These are phyloP conservation scores for Ia io DNA, from an alignment of 2,113 vertebrate species.

Conservation along the genomic window DNA sequence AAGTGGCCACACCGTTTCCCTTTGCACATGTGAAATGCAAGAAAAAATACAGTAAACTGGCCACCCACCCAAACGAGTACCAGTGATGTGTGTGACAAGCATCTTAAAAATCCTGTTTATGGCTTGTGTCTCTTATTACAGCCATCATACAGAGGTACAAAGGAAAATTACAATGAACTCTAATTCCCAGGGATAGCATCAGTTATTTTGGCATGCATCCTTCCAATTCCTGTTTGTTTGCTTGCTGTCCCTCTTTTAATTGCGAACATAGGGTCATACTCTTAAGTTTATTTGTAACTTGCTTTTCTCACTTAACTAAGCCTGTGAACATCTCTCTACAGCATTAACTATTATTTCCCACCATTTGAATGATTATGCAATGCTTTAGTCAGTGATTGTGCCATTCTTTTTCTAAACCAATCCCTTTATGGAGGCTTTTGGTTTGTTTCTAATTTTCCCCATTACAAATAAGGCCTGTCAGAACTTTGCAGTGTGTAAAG, in stretches of 20 bases:
- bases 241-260: slow-evolving; percentile 8
- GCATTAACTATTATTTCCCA: not conserved
- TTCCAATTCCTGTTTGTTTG: not conserved
- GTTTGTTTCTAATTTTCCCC: not conserved
- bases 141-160: not conserved
- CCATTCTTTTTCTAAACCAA: not conserved
- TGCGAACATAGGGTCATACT: not conserved
- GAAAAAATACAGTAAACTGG: not conserved
- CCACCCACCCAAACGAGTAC: not conserved
- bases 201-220: not conserved
- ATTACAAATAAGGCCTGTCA: not conserved
- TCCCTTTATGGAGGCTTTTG: not conserved
- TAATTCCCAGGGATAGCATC: not conserved
- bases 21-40: not conserved
- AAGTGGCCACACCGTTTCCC: not conserved
- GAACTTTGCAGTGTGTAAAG: not conserved
- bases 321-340: not conserved
- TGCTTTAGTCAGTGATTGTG: not conserved
- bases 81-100: not conserved
- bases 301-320: not conserved
- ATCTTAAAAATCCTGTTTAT: not conserved
- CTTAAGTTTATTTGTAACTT: not conserved
- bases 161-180: not conserved
- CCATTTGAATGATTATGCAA: not conserved
- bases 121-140: slow-evolving; percentile 15